Base-by-base conservation (phyloP, 2,888 invertebrate species). In the Sericinus montela region DNA sequence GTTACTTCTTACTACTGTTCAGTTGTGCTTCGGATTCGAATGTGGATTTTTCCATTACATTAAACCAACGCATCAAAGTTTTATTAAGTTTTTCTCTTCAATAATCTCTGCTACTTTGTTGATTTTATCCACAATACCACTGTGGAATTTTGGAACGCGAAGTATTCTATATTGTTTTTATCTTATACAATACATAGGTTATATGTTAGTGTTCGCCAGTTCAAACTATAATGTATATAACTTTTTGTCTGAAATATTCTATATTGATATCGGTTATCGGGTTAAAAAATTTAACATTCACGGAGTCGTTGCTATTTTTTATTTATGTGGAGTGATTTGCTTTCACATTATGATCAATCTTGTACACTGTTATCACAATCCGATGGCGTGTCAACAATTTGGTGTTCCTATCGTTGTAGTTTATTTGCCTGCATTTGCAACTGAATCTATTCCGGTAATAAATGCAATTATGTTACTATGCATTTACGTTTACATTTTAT, bases 201-300 rank as follows among this genome's bases (percentile, higher is more conserved):
- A 40, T 30, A 14, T 40, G 9, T 15, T 40, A 15, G 15, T 29
- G 3, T 15, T 40, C 9, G 14, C n/a, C 15, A 15, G 14, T n/a
- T 40, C 29, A 9, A 40, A 29, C 4, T 40, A 40, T n/a, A 40
- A 40, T n/a, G 40, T 29, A 5, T 40, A 29, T n/a, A 29, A 40
- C 7, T 40, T 15, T 29, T 10, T 40, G 15, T 15, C 5, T 10
- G 40, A 40, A 14, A 29, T 29, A n/a, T 16, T 37, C 19, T 5
- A 19, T 3, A 19, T 37, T 19, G 11, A 19, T 37, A 6, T 37
- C 9, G 10, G 3, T n/a, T 6, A 5, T 10, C 16, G 16, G 15
- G 3, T n/a, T 8, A 37, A 19, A 6, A 10, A 19, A n/a, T n/a
- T 37, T 5, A 37, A 37, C 11, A 10, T n/a, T 10, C 15, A 37